phyloP scores from a whole-genome alignment of 2,113 vertebrate genomes.

The Ia io region DNA sequence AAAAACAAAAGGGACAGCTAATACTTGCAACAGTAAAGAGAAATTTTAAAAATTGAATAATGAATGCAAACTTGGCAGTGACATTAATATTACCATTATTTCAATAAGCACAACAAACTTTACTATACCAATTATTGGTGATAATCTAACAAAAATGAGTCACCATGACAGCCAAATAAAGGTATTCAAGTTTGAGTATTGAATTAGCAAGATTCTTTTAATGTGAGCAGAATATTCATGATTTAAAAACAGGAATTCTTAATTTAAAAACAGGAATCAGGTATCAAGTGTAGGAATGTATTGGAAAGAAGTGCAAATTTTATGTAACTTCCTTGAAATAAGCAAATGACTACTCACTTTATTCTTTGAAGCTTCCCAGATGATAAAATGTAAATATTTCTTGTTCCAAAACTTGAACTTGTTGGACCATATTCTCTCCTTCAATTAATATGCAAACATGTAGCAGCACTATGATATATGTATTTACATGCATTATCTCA shows the following conservation, averaged over 20 bases:
- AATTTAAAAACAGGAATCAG: constrained; percentile 12
- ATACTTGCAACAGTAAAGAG: too few relatives aligned
- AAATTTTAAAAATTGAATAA: background rate
- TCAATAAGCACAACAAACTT: background rate
- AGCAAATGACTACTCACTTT: background rate
- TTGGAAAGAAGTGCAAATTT: background rate
- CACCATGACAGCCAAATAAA: background rate
- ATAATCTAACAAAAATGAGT: background rate
- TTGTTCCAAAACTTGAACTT: background rate
- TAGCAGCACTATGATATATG: background rate
- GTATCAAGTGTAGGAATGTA: background rate
- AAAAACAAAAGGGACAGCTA: too few relatives aligned
- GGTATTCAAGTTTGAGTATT: background rate
- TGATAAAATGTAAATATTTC: background rate
- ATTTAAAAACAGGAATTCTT: background rate
- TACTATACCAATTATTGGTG: background rate
- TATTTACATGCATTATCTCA: background rate
- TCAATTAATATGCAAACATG: background rate
- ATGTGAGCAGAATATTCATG: background rate
- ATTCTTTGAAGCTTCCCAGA: background rate
- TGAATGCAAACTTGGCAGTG: background rate
- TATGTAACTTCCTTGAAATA: background rate
- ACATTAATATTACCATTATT: background rate
- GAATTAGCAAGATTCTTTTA: background rate
- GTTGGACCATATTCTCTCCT: background rate